phyloP scores from a whole-genome alignment of 1,140 invertebrate genomes.

The Helicoverpa armigera region DNA sequence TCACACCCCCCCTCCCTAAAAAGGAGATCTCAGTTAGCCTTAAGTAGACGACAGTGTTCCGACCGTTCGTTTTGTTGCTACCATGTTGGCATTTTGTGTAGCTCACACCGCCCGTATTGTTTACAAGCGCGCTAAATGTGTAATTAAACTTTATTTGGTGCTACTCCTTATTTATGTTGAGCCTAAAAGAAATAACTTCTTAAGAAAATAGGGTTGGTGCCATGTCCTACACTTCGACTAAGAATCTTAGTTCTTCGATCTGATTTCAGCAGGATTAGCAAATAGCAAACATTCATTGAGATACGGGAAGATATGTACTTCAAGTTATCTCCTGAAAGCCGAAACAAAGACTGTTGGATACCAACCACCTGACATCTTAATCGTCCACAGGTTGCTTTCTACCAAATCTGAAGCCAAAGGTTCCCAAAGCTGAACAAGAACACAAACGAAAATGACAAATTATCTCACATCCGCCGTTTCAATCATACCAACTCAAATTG shows the following conservation, averaged over 20 bases:
- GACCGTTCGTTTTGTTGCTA: constrained; percentile 62
- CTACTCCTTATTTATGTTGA: not conserved
- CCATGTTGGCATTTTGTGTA: constrained; percentile 40
- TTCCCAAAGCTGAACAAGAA: constrained; percentile 28
- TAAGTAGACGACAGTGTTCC: constrained; percentile 71
- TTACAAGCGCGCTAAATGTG: constrained; percentile 36
- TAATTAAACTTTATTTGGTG: constrained; percentile 38
- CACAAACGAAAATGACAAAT: constrained; percentile 59
- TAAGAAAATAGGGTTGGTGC: not conserved
- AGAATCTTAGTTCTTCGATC: too few species aligned
- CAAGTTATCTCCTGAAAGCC: not conserved
- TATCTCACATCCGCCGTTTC: constrained; percentile 60
- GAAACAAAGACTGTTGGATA: constrained; percentile 23
- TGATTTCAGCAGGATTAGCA: too few species aligned
- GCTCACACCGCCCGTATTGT: constrained; percentile 47
- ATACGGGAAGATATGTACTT: not conserved
- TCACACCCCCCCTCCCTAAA: constrained; percentile 75
- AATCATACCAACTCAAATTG: constrained; percentile 54
- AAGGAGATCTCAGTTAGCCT: constrained; percentile 81
- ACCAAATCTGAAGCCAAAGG: constrained; percentile 12
- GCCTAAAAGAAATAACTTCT: not conserved
- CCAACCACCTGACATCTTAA: not conserved
- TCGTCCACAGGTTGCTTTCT: constrained; percentile 18
- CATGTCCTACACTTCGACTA: too few species aligned
- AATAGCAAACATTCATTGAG: not conserved